phyloP scores from a whole-genome alignment of 2,113 vertebrate genomes.

The Gavialis gangeticus region DNA sequence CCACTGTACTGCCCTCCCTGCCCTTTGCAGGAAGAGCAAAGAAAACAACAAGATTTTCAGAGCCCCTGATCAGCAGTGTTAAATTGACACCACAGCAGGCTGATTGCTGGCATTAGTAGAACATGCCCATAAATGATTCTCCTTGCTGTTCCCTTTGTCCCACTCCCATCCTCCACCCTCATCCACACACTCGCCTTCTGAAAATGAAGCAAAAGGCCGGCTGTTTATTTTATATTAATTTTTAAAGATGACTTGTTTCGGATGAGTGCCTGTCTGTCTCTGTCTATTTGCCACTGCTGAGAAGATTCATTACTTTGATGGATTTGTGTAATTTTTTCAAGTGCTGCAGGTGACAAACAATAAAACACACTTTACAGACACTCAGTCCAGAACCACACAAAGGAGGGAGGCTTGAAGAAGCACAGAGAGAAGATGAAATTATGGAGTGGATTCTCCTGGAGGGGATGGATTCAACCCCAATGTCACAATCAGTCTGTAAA shows the following conservation, averaged over 20 bases:
- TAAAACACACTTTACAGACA: not conserved
- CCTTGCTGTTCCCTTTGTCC: not conserved
- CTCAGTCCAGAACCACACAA: not conserved
- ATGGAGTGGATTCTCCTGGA: not conserved
- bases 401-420: not conserved
- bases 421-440: not conserved
- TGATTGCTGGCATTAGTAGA: not conserved
- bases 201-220: not conserved
- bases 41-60: not conserved
- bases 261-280: constrained; percentile 67
- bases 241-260: constrained; percentile 51
- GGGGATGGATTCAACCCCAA: not conserved
- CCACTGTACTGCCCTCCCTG: too few relatives aligned
- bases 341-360: constrained; percentile 74
- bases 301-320: constrained; percentile 79
- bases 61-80: not conserved
- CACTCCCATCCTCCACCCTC: not conserved
- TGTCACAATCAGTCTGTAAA: not conserved
- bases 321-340: constrained; percentile 78
- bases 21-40: not conserved
- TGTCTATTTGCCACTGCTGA: constrained; percentile 70
- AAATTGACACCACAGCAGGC: not conserved
- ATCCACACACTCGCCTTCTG: not conserved
- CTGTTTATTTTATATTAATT: constrained; percentile 62
- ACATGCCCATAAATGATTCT: not conserved